A percentile compares a stretch with the other conserved stretches of the same genome.
phyloP scores from a whole-genome alignment of 2,888 invertebrate species.

The Tinea trinotella region DNA sequence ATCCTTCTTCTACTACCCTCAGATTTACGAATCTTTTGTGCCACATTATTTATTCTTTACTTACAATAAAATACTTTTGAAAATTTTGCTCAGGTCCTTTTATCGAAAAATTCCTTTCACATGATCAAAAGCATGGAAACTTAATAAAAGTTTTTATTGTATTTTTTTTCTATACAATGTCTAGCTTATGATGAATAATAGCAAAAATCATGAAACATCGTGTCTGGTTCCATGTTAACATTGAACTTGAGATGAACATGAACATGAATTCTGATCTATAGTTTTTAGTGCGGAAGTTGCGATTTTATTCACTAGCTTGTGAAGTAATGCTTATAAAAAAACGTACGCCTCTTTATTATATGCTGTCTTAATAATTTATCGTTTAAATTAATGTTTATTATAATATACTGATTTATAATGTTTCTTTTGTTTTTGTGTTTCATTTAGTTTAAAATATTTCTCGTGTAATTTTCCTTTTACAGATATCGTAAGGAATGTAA shows the following conservation, averaged over 20 bases:
- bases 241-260: conserved; percentile 33
- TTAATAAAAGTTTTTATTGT: background rate
- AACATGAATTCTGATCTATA: conserved; percentile 30
- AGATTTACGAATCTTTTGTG: no score
- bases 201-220: conserved; percentile 5
- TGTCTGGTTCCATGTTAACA: conserved; percentile 24
- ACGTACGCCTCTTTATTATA: conserved; percentile 3
- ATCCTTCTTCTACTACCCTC: no score
- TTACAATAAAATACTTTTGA: no score
- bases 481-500: no score
- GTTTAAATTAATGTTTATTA: background rate
- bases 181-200: background rate
- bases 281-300: conserved; percentile 39
- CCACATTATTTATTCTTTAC: no score
- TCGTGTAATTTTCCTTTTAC: no score
- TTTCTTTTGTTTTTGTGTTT: background rate
- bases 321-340: conserved; percentile 28
- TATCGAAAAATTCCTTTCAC: no score
- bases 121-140: background rate
- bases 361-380: conserved; percentile 12
- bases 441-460: background rate
- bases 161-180: background rate
- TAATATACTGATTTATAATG: background rate
- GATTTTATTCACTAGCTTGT: conserved; percentile 30
- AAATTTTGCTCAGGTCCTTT: no score